Conservation (phyloP, 2,888 invertebrate genomes). For the Sclerodermus sp. region DNA sequence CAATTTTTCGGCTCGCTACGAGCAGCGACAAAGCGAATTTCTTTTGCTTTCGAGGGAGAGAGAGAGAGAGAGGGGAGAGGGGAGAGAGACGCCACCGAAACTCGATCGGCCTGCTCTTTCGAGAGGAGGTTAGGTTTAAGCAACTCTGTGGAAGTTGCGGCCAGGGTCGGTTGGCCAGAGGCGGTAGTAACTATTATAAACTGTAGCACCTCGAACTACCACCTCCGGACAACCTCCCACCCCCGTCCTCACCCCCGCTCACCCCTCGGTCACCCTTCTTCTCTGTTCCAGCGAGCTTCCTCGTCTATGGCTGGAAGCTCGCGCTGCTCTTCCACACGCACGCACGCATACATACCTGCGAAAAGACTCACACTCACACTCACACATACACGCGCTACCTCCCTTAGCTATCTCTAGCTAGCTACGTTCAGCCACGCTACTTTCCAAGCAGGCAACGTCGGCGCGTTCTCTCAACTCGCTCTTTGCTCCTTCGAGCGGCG, state of each 20-base stretch:
- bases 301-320: too few relatives aligned
- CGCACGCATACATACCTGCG: too few relatives aligned
- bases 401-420: too few relatives aligned
- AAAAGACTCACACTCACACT: too few relatives aligned
- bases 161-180: conserved; percentile 49
- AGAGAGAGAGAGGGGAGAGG: background rate
- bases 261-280: conserved; percentile 32
- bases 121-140: conserved; percentile 54
- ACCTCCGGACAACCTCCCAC: conserved; percentile 47
- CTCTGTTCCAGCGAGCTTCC: too few relatives aligned
- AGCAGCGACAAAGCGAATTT: background rate
- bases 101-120: background rate
- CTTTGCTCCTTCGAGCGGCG: too few relatives aligned
- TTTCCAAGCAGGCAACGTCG: too few relatives aligned
- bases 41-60: background rate
- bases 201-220: conserved; percentile 58
- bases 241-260: conserved; percentile 31
- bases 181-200: conserved; percentile 58
- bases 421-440: too few relatives aligned
- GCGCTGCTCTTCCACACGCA: too few relatives aligned
- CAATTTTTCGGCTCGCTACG: too few relatives aligned
- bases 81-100: background rate
- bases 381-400: too few relatives aligned
- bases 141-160: conserved; percentile 56
- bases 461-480: too few relatives aligned